Conservation (phyloP, 2,888 invertebrate species). For the Halictus quadricinctus region DNA sequence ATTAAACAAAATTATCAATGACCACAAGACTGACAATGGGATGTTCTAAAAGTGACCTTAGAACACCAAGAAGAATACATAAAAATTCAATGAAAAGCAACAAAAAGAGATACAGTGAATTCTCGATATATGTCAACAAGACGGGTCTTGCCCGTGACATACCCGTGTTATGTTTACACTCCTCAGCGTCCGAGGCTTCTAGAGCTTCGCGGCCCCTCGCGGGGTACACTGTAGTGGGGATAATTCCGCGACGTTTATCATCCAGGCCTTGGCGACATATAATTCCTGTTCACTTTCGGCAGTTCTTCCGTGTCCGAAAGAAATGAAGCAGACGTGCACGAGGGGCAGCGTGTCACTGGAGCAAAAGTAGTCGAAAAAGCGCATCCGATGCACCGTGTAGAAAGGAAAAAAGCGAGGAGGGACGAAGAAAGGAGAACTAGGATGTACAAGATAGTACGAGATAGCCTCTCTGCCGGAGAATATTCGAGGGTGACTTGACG, state of each 20-base stretch:
- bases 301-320: not conserved
- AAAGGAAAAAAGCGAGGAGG: slow-evolving; percentile 13
- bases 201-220: no score
- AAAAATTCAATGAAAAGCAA: not conserved
- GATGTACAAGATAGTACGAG: slow-evolving; percentile 3
- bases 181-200: no score
- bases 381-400: slow-evolving; percentile 44
- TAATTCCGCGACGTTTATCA: no score
- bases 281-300: not conserved
- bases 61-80: not conserved
- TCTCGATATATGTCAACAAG: no score
- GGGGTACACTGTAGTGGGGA: no score
- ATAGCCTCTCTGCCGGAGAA: slow-evolving; percentile 29
- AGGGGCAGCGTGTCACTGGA: slow-evolving; percentile 3
- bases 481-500: slow-evolving; percentile 54
- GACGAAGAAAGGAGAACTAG: slow-evolving; percentile 11
- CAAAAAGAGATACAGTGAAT: not conserved
- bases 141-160: no score
- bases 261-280: no score
- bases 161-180: no score
- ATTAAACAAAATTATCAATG: no score
- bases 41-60: no score
- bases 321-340: not conserved
- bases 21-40: no score
- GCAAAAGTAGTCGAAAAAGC: slow-evolving; percentile 44